Percentiles rank a stretch among this genome's conserved stretches.
phyloP scores from a whole-genome alignment of 2,113 vertebrate genomes.

The Campylorhamphus procurvoides region DNA sequence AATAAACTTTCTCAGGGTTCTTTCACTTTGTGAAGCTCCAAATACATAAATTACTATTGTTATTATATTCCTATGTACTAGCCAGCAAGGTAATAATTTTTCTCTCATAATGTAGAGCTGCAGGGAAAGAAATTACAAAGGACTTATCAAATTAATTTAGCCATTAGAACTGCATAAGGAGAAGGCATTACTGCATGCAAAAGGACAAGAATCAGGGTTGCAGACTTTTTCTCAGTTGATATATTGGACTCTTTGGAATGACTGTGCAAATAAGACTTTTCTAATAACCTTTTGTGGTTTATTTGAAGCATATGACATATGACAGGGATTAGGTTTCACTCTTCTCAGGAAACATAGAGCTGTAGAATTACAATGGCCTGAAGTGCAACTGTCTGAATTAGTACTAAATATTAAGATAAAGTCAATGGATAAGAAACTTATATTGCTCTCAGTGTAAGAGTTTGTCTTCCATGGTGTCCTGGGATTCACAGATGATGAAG shows the following conservation, averaged over 20 bases:
- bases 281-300: neutral
- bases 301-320: neutral
- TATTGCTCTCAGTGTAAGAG: neutral
- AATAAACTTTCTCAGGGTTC: neutral
- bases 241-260: neutral
- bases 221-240: neutral
- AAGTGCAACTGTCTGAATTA: neutral
- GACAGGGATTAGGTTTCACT: neutral
- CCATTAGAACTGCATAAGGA: neutral
- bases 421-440: neutral
- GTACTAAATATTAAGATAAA: neutral
- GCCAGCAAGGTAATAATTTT: neutral
- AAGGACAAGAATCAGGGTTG: neutral
- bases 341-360: neutral
- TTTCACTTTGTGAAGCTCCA: neutral
- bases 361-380: neutral
- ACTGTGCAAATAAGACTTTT: neutral
- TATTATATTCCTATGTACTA: neutral
- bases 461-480: neutral
- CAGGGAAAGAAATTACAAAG: neutral
- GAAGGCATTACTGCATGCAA: neutral
- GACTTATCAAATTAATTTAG: neutral
- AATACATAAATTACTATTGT: neutral
- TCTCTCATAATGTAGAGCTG: neutral
- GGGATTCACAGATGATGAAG: neutral